These are phyloP conservation scores for Zaprionus taronus DNA, from an alignment of 1,140 invertebrate genomes.

Conservation along the genomic window DNA sequence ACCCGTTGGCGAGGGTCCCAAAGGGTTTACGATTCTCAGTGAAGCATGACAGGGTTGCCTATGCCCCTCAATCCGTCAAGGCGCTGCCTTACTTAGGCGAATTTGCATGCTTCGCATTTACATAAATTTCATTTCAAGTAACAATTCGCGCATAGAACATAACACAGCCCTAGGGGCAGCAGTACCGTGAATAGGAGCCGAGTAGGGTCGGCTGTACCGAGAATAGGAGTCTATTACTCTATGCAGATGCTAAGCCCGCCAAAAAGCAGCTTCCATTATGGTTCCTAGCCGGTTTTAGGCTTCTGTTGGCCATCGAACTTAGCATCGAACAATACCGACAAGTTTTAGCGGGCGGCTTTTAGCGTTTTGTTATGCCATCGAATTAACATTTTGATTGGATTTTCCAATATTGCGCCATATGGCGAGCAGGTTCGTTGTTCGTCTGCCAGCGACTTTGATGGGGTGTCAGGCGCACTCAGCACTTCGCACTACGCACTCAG, in stretches of 20 bases:
- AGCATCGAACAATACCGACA: slow-evolving; percentile 44
- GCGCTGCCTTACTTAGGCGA: slow-evolving; percentile 9
- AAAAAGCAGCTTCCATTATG: slow-evolving; percentile 13
- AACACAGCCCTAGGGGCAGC: neutral
- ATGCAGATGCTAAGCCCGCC: slow-evolving; percentile 1
- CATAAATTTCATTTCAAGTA: slow-evolving; percentile 47
- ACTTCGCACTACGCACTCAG: neutral
- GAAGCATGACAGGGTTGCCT: slow-evolving; percentile 2
- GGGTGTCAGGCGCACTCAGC: slow-evolving; percentile 8
- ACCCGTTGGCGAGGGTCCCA: slow-evolving; percentile 9
- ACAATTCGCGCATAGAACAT: slow-evolving; percentile 33
- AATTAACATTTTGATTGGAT: slow-evolving; percentile 83
- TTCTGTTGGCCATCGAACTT: slow-evolving; percentile 33
- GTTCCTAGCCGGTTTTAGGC: neutral
- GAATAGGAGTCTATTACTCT: too few species aligned
- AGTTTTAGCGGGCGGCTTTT: slow-evolving; percentile 40
- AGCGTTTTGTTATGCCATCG: slow-evolving; percentile 44
- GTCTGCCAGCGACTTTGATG: slow-evolving; percentile 21
- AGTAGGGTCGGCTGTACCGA: neutral
- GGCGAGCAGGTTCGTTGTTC: slow-evolving; percentile 41
- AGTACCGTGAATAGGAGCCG: neutral
- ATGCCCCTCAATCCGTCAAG: neutral
- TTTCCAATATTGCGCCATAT: slow-evolving; percentile 82
- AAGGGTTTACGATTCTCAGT: slow-evolving; percentile 28
- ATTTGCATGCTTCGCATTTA: slow-evolving; percentile 39